These are phyloP conservation scores for Drosophila gaucha DNA, from an alignment of 2,888 invertebrate species.

Conservation along the genomic window DNA sequence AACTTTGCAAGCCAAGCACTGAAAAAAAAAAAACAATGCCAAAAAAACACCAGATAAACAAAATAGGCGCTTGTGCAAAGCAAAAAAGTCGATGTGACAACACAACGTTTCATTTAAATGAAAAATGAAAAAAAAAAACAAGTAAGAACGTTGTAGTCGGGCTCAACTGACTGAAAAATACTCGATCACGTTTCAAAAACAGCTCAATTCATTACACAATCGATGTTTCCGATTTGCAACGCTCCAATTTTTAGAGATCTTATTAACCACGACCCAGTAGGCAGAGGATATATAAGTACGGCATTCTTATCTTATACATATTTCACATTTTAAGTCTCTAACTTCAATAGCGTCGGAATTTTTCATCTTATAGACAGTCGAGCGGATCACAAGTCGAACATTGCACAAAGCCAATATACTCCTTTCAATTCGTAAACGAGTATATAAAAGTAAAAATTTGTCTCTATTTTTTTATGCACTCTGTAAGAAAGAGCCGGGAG, in stretches of 20 bases:
- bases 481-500: conserved; percentile 18
- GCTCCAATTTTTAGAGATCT: no score
- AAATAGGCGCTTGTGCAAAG: conserved; percentile 65
- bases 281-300: no score
- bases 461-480: conserved; percentile 9
- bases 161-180: neutral
- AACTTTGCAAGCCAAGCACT: conserved; percentile 64
- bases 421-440: neutral
- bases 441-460: conserved; percentile 15
- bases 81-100: conserved; percentile 60
- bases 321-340: no score
- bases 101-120: conserved; percentile 50
- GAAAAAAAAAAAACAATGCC: conserved; percentile 67
- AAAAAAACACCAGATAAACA: conserved; percentile 66
- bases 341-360: no score
- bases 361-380: no score
- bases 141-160: neutral
- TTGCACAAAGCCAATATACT: neutral
- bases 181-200: neutral
- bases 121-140: conserved; percentile 25
- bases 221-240: no score
- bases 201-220: no score
- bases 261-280: no score
- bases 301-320: no score
- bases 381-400: neutral